Conservation (phyloP, 1,140 invertebrate genomes). For the Harpegnathos saltator region DNA sequence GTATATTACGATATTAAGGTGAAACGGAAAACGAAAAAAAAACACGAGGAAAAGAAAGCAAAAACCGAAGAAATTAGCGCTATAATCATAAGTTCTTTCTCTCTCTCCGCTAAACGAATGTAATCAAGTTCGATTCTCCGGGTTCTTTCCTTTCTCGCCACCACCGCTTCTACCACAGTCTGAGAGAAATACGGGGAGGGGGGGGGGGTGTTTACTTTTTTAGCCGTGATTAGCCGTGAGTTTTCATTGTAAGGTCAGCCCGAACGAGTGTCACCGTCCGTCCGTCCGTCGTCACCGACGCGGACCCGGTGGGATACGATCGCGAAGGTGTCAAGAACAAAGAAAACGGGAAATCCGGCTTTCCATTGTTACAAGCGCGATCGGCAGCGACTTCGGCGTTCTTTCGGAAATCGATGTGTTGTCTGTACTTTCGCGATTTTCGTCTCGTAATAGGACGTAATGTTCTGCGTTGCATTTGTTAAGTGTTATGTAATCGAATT, state of each 20-base stretch:
- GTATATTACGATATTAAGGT: conserved; percentile 64
- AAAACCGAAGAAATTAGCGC: conserved; percentile 54
- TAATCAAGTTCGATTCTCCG: conserved; percentile 53
- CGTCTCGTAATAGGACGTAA: conserved; percentile 14
- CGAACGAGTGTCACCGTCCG: conserved; percentile 11
- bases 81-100: conserved; percentile 57
- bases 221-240: conserved; percentile 41
- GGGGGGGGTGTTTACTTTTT: conserved; percentile 28
- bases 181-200: conserved; percentile 24
- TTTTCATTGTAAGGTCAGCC: neutral
- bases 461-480: conserved; percentile 52
- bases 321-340: conserved; percentile 1
- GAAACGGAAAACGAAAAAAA: no score
- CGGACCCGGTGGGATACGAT: neutral
- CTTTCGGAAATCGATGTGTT: conserved; percentile 47
- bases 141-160: neutral
- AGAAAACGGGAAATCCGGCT: no score
- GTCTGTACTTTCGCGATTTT: conserved; percentile 45
- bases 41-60: no score
- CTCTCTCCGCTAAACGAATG: conserved; percentile 49
- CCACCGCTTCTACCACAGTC: neutral
- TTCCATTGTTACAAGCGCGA: conserved; percentile 27
- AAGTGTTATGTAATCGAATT: conserved; percentile 59
- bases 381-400: conserved; percentile 27
- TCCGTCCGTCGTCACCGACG: neutral